phyloP scores from a whole-genome alignment of 2,113 vertebrate species.

The Hydrolagus affinis region DNA sequence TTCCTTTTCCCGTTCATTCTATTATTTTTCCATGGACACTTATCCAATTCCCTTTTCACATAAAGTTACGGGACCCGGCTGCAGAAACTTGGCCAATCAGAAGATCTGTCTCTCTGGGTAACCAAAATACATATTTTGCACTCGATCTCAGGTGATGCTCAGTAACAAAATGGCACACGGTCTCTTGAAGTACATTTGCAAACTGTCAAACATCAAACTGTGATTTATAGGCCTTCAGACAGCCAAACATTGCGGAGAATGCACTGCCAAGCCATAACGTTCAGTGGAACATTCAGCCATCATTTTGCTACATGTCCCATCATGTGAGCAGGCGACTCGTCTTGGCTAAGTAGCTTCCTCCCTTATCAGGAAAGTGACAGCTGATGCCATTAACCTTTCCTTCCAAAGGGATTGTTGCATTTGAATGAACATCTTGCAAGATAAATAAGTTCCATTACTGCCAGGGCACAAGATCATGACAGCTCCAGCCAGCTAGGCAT shows the following conservation, averaged over 20 bases:
- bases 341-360: background rate
- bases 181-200: background rate
- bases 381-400: slow-evolving; percentile 7
- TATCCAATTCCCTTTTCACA: too few relatives aligned
- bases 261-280: background rate
- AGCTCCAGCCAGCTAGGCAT: background rate
- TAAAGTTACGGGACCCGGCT: too few relatives aligned
- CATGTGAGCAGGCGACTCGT: background rate
- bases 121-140: background rate
- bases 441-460: background rate
- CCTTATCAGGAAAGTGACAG: background rate
- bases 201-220: background rate
- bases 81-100: too few relatives aligned
- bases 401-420: background rate
- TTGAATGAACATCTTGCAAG: background rate
- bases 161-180: background rate
- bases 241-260: background rate
- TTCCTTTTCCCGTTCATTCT: too few relatives aligned
- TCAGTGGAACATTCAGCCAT: background rate
- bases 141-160: too few relatives aligned
- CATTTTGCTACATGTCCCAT: too few relatives aligned
- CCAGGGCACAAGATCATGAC: too few relatives aligned
- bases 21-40: too few relatives aligned
- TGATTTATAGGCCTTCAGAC: background rate
- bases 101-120: background rate